phyloP scores from a whole-genome alignment of 2,113 vertebrate genomes.

The Petrocephalus zakoni region DNA sequence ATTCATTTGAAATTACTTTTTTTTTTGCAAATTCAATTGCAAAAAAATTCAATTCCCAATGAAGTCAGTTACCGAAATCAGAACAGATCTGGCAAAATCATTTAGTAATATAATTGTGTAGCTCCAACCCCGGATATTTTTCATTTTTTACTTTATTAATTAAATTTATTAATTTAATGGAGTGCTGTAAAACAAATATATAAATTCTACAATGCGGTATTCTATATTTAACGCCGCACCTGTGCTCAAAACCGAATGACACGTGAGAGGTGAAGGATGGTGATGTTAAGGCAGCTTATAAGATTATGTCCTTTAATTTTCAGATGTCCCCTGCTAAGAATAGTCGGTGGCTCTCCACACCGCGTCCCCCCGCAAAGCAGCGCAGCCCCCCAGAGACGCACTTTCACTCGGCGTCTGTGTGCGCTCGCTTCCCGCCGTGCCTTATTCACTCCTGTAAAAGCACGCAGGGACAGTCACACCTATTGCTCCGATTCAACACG shows the following conservation, averaged over 20 bases:
- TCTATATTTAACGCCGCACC: background rate
- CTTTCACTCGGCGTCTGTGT: constrained; percentile 21
- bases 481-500: background rate
- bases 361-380: constrained; percentile 18
- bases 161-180: background rate
- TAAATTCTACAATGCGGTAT: background rate
- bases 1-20: background rate
- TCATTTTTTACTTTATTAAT: background rate
- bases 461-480: constrained; percentile 4
- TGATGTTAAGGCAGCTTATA: constrained; percentile 30
- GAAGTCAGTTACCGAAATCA: background rate
- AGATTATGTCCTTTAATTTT: constrained; percentile 63
- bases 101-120: background rate
- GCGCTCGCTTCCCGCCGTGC: constrained; percentile 11
- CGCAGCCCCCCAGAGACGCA: constrained; percentile 11
- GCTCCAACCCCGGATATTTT: background rate
- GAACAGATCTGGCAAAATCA: background rate
- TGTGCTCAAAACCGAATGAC: constrained; percentile 10
- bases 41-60: too few species aligned
- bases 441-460: constrained; percentile 12
- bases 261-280: constrained; percentile 28
- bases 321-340: constrained; percentile 64
- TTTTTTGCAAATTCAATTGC: background rate
- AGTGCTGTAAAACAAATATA: background rate
- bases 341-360: constrained; percentile 42